These are phyloP conservation scores for Brachyopa scutellaris DNA, from an alignment of 2,888 invertebrate genomes.

Conservation along the genomic window DNA sequence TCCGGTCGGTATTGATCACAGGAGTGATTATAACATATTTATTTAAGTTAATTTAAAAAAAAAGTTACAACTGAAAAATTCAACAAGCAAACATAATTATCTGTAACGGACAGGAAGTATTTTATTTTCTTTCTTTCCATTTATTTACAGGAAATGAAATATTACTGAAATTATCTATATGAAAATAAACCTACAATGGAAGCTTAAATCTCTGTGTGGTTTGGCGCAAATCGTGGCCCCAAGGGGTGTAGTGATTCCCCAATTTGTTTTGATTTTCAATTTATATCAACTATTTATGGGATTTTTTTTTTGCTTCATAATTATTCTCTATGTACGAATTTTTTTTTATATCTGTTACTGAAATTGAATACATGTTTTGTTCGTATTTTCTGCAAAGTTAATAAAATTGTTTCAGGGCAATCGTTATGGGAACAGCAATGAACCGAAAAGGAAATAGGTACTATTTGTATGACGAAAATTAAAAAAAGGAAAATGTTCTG, in stretches of 20 bases:
- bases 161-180: too few species aligned
- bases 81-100: too few species aligned
- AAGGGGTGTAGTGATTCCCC: not conserved
- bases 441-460: conserved; percentile 8
- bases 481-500: too few species aligned
- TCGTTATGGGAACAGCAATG: not conserved
- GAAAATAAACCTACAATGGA: not conserved
- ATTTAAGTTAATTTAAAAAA: too few species aligned
- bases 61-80: too few species aligned
- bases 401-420: not conserved
- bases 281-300: not conserved
- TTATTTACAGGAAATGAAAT: too few species aligned
- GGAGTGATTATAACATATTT: too few species aligned
- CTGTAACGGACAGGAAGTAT: too few species aligned
- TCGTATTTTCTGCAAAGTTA: not conserved
- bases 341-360: not conserved
- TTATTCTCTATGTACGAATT: not conserved
- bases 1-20: too few species aligned
- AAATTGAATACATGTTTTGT: not conserved
- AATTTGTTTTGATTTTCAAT: not conserved
- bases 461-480: too few species aligned
- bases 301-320: not conserved
- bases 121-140: too few species aligned
- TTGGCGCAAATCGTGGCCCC: not conserved
- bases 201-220: not conserved